A percentile compares a stretch with the other conserved stretches of the same genome.
phyloP scores from a whole-genome alignment of 2,113 vertebrate species.

The Antigone vipio region DNA sequence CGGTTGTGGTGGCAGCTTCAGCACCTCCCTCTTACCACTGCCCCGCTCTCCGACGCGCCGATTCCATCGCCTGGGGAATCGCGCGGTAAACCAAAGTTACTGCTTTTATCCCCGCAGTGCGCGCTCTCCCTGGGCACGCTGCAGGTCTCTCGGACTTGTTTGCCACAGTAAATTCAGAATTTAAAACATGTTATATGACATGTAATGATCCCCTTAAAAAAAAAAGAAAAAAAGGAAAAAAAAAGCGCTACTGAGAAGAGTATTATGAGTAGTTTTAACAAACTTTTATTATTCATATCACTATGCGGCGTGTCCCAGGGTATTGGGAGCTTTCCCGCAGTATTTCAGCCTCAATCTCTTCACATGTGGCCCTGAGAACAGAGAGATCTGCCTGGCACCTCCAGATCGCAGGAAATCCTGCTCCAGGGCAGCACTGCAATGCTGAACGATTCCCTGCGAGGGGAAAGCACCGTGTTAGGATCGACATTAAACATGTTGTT shows the following conservation, averaged over 20 bases:
- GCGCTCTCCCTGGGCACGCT: not conserved
- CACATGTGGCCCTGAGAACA: no score
- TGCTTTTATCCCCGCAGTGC: not conserved
- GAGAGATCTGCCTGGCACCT: not conserved
- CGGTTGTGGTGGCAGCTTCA: not conserved
- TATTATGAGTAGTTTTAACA: not conserved
- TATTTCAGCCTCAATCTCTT: not conserved
- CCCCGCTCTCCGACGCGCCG: fast-evolving
- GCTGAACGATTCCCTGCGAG: not conserved
- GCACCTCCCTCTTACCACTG: not conserved
- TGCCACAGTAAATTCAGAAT: not conserved
- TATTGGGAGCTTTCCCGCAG: not conserved
- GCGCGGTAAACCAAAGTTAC: not conserved
- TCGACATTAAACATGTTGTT: not conserved
- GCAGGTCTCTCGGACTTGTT: not conserved
- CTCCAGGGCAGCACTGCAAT: not conserved
- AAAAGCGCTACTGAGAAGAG: no score
- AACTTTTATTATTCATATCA: not conserved
- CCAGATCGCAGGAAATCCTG: not conserved
- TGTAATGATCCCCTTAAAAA: not conserved
- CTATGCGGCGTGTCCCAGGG: not conserved
- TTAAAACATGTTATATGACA: not conserved
- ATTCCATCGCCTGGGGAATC: not conserved
- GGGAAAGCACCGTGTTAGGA: not conserved
- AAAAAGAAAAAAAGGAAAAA: not conserved